These are phyloP conservation scores for Drosophila flavopinicola DNA, from an alignment of 2,888 invertebrate genomes.

Conservation along the genomic window DNA sequence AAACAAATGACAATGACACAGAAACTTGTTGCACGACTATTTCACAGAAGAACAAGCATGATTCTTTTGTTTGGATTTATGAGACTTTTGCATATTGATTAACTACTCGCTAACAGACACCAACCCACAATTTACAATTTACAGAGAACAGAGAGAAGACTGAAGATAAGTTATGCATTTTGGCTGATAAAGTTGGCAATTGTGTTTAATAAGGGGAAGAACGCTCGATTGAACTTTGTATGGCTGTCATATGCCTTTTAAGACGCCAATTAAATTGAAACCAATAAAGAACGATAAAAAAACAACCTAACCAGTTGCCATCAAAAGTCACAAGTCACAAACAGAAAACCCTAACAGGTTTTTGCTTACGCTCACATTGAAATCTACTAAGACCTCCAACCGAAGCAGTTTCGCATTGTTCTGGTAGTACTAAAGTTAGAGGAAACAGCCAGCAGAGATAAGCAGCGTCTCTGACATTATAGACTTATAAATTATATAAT, in stretches of 20 bases:
- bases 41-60: not conserved
- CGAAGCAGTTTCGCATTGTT: slow-evolving; percentile 21
- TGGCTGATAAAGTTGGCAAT: not conserved
- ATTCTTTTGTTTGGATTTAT: slow-evolving; percentile 11
- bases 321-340: slow-evolving; percentile 56
- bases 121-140: not conserved
- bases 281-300: not conserved
- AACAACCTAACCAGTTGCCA: slow-evolving; percentile 31
- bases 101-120: slow-evolving; percentile 3
- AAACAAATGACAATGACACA: slow-evolving; percentile 38
- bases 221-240: not conserved
- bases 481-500: no score
- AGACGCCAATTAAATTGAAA: slow-evolving; percentile 6
- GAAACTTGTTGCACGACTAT: slow-evolving; percentile 9
- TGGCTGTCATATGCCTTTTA: slow-evolving; percentile 9
- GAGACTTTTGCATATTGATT: slow-evolving; percentile 4
- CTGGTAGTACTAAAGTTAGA: slow-evolving; percentile 12
- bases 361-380: slow-evolving; percentile 20
- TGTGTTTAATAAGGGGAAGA: not conserved
- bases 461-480: not conserved
- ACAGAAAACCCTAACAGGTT: slow-evolving; percentile 54
- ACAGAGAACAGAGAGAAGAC: no score
- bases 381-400: not conserved
- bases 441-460: not conserved
- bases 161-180: slow-evolving; percentile 22